Evolutionary conservation across 1,140 invertebrate genomes (phyloP).

Genomic region (Zaprionus africanus): DNA sequence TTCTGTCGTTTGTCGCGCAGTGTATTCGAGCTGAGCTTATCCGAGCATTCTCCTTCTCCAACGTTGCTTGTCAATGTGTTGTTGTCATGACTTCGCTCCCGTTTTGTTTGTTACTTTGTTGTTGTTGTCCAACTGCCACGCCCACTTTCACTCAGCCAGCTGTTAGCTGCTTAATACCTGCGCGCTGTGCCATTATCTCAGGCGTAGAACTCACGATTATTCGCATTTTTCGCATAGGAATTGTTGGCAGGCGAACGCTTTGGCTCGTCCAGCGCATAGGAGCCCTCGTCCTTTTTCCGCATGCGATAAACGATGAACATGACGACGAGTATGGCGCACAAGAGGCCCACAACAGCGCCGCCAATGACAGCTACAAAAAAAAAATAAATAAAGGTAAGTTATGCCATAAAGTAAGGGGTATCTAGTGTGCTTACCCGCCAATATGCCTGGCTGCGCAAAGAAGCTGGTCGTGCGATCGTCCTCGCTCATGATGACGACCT

Average conservation of each 20-base stretch:
- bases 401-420: slow-evolving; percentile 1
- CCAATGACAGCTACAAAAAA: slow-evolving; percentile 95
- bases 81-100: slow-evolving; percentile 38
- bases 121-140: slow-evolving; percentile 3
- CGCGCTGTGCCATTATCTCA: slow-evolving; percentile 87
- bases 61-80: slow-evolving; percentile 29
- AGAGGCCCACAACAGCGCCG: slow-evolving; percentile 97
- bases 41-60: slow-evolving; percentile 2
- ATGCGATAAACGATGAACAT: slow-evolving; percentile 99
- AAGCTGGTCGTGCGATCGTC: slow-evolving; percentile 94
- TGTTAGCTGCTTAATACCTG: slow-evolving; percentile 69
- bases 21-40: slow-evolving; percentile 66
- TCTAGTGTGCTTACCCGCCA: slow-evolving; percentile 89
- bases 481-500: slow-evolving; percentile 91
- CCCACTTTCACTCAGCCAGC: background rate
- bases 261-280: slow-evolving; percentile 98
- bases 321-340: slow-evolving; percentile 98
- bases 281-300: slow-evolving; percentile 99
- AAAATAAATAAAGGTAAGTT: background rate
- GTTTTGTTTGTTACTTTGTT: background rate
- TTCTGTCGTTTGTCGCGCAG: slow-evolving; percentile 59
- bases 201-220: slow-evolving; percentile 97
- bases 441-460: slow-evolving; percentile 96
- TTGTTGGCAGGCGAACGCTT: slow-evolving; percentile 96
- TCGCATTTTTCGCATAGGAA: slow-evolving; percentile 94